Conservation (phyloP, 2,797 vertebrate genomes). For the Mormyrops attenuatus region DNA sequence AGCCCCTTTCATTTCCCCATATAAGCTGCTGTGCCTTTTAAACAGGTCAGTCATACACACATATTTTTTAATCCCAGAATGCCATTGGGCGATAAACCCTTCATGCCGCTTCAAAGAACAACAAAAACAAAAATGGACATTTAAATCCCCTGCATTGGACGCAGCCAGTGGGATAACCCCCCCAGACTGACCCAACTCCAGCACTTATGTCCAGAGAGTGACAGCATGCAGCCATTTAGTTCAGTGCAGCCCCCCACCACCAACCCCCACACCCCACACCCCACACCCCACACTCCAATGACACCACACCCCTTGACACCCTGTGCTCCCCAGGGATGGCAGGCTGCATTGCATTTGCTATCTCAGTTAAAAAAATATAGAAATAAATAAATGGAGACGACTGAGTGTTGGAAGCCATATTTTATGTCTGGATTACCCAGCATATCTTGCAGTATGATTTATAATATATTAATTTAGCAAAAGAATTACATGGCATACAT, state of each 20-base stretch:
- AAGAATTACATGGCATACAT: not conserved
- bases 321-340: constrained; percentile 43
- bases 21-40: constrained; percentile 1
- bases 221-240: not conserved
- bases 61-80: not conserved
- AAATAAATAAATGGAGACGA: constrained; percentile 59
- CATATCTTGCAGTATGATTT: not conserved
- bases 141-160: not conserved
- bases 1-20: not conserved
- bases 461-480: not conserved
- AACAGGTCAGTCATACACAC: constrained; percentile 12
- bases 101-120: not conserved
- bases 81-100: not conserved
- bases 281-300: not conserved
- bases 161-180: not conserved
- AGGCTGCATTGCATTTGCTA: constrained; percentile 64
- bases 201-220: not conserved
- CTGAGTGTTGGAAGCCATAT: not conserved
- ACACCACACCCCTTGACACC: not conserved
- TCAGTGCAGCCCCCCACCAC: constrained; percentile 20
- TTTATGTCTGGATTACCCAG: not conserved
- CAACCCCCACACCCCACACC: not conserved
- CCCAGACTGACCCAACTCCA: not conserved
- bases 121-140: constrained; percentile 8
- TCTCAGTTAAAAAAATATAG: constrained; percentile 50